A percentile compares a stretch with the other conserved stretches of the same genome.
Evolutionary conservation across 2,797 vertebrate genomes (phyloP).

Genomic region (Cyprinodon diabolis): DNA sequence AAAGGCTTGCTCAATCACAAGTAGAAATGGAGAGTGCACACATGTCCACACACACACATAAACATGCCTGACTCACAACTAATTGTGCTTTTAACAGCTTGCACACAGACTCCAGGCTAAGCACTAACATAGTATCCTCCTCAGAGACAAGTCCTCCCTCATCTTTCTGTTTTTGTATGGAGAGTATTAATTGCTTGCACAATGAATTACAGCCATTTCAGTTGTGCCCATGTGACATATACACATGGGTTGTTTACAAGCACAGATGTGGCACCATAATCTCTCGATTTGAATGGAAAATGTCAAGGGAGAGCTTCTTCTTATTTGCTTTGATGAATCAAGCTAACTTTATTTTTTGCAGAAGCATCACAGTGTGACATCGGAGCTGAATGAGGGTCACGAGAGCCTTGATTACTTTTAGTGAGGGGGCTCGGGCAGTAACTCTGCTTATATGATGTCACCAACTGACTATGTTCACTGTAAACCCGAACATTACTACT

Average conservation of each 20-base stretch:
- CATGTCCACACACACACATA: neutral
- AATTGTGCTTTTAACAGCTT: conserved; percentile 9
- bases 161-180: conserved; percentile 46
- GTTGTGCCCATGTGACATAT: conserved; percentile 51
- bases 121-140: conserved; percentile 17
- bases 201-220: conserved; percentile 59
- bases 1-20: neutral
- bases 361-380: conserved; percentile 26
- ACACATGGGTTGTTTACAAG: conserved; percentile 56
- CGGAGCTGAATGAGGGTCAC: conserved; percentile 36
- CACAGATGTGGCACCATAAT: conserved; percentile 61
- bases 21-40: conserved; percentile 7
- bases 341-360: conserved; percentile 46
- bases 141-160: conserved; percentile 12
- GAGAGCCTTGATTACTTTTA: conserved; percentile 44
- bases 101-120: conserved; percentile 16
- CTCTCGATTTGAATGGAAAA: conserved; percentile 45
- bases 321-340: conserved; percentile 60
- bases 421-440: conserved; percentile 13
- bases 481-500: no score
- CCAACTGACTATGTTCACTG: conserved; percentile 11
- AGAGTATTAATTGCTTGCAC: conserved; percentile 54
- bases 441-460: conserved; percentile 1
- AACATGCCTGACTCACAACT: conserved; percentile 10
- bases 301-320: conserved; percentile 47